Evolutionary conservation across 2,888 invertebrate genomes (phyloP).

Genomic region (Brenthis ino): DNA sequence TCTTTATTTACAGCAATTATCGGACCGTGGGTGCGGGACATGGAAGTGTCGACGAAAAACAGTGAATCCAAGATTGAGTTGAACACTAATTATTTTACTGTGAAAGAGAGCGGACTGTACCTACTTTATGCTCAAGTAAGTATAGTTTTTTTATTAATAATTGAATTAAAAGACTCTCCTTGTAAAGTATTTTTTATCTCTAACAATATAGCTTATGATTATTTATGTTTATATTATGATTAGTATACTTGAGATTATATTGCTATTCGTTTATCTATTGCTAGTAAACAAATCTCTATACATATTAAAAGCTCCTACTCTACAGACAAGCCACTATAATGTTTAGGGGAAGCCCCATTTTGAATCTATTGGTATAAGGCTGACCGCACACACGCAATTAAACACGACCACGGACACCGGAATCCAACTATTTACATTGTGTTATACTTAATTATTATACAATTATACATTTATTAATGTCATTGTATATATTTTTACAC

Average conservation of each 20-base stretch:
- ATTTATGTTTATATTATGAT: background rate
- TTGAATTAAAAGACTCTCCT: too few relatives aligned
- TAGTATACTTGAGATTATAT: background rate
- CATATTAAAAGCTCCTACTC: constrained; percentile 1
- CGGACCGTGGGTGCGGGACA: constrained; percentile 71
- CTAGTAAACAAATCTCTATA: constrained; percentile 1
- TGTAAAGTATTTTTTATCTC: too few relatives aligned
- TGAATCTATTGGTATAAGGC: too few relatives aligned
- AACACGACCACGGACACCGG: too few relatives aligned
- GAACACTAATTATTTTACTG: constrained; percentile 54
- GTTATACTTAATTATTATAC: too few relatives aligned
- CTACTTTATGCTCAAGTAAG: constrained; percentile 72
- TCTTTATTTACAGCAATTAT: constrained; percentile 57
- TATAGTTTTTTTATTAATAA: constrained; percentile 8
- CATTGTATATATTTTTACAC: too few relatives aligned
- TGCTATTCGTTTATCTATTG: constrained; percentile 9
- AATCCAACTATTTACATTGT: too few relatives aligned
- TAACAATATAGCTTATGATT: background rate
- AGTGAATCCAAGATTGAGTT: constrained; percentile 64
- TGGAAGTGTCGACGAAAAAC: constrained; percentile 62
- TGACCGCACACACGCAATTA: too few relatives aligned
- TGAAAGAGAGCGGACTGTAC: constrained; percentile 69
- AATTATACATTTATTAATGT: too few relatives aligned
- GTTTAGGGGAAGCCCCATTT: too few relatives aligned
- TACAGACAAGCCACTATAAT: too few relatives aligned